A percentile compares a stretch with the other conserved stretches of the same genome.
These are phyloP conservation scores for Lasioglossum morio DNA, from an alignment of 2,888 invertebrate genomes.

Conservation along the genomic window DNA sequence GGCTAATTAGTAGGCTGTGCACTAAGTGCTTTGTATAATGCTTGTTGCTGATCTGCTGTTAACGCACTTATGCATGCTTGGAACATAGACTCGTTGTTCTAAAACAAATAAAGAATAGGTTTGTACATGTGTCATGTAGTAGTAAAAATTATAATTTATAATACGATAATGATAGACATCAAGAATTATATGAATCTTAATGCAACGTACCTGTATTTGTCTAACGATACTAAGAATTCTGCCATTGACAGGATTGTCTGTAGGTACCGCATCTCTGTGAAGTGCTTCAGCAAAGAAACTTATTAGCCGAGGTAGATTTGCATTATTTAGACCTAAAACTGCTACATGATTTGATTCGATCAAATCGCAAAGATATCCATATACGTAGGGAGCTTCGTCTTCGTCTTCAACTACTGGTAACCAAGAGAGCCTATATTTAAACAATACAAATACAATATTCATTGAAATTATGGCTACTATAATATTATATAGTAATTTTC, in stretches of 20 bases:
- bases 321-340: conserved; percentile 94
- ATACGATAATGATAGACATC: not conserved
- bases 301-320: conserved; percentile 95
- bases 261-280: conserved; percentile 92
- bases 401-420: conserved; percentile 98
- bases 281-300: conserved; percentile 96
- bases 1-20: conserved; percentile 77
- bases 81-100: conserved; percentile 92
- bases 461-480: not conserved
- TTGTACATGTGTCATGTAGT: not conserved
- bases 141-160: not conserved
- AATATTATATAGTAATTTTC: not conserved
- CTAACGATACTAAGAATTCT: conserved; percentile 94
- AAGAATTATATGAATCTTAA: not conserved
- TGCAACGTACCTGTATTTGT: conserved; percentile 91
- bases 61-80: conserved; percentile 92
- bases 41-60: conserved; percentile 92
- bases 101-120: conserved; percentile 67
- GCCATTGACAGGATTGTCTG: conserved; percentile 90
- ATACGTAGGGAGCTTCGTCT: conserved; percentile 98
- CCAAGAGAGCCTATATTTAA: conserved; percentile 91
- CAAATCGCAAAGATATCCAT: conserved; percentile 97
- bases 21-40: conserved; percentile 91
- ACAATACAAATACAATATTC: conserved; percentile 14
- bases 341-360: conserved; percentile 95